Evolutionary conservation across 2,888 invertebrate species (phyloP).

Genomic region (Melieria omissa): DNA sequence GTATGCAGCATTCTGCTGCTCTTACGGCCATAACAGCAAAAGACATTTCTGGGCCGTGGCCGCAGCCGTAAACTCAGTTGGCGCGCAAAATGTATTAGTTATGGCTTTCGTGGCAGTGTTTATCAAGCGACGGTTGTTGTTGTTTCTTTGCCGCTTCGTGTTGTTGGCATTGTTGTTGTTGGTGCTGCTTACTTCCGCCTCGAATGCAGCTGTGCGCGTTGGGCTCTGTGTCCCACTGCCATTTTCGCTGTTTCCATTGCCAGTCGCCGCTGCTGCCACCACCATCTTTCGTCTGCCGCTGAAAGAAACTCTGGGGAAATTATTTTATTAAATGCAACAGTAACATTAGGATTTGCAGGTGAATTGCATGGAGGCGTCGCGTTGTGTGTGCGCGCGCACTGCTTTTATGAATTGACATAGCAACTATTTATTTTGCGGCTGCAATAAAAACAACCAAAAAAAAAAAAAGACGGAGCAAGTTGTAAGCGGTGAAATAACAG

Average conservation of each 20-base stretch:
- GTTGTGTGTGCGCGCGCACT: too few species aligned
- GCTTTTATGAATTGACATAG: conserved; percentile 46
- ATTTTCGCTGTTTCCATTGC: background rate
- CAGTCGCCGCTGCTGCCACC: background rate
- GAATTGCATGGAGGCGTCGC: conserved; percentile 38
- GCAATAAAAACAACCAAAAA: background rate
- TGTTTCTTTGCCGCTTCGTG: background rate
- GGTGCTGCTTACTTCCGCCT: too few species aligned
- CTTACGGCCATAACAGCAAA: too few species aligned
- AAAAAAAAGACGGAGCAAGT: background rate
- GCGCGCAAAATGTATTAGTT: too few species aligned
- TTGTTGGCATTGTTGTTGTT: too few species aligned
- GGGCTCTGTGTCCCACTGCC: background rate
- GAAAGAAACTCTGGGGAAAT: conserved; percentile 48
- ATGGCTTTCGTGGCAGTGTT: too few species aligned
- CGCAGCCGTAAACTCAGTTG: too few species aligned
- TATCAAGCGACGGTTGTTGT: background rate
- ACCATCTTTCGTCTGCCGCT: background rate
- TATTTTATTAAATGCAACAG: conserved; percentile 51
- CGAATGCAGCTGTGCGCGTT: background rate
- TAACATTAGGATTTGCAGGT: conserved; percentile 48
- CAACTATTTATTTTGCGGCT: conserved; percentile 44
- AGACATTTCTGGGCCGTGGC: too few species aligned
- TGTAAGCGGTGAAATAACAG: too few species aligned
- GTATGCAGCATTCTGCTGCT: too few species aligned